These are phyloP conservation scores for Aethes cnicana DNA, from an alignment of 2,888 invertebrate species.

Conservation along the genomic window DNA sequence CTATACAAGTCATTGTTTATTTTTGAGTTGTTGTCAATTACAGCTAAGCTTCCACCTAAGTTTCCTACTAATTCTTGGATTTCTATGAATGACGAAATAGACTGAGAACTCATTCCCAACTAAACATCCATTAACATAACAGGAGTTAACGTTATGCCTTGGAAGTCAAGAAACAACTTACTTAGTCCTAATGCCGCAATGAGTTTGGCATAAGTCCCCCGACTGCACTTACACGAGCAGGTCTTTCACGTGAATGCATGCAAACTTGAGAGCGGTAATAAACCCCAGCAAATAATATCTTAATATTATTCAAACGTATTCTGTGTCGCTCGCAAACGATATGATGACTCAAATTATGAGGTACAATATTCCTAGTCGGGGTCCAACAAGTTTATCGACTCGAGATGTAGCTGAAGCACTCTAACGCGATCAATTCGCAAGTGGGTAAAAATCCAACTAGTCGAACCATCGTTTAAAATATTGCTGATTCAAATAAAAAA, in stretches of 20 bases:
- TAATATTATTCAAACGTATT: no score
- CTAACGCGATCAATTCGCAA: constrained; percentile 18
- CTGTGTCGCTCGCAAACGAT: no score
- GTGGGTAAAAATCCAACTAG: constrained; percentile 51
- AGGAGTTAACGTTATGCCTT: no score
- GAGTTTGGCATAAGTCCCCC: background rate
- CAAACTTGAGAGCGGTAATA: no score
- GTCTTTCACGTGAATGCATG: background rate
- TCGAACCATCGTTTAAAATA: constrained; percentile 67
- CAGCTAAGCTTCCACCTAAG: no score
- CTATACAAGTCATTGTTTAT: background rate
- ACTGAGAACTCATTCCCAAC: no score
- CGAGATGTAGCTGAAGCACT: constrained; percentile 12
- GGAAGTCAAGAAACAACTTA: background rate
- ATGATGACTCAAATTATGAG: constrained; percentile 2
- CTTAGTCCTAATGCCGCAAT: background rate
- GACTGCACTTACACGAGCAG: background rate
- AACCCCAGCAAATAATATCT: no score
- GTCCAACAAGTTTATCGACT: constrained; percentile 7
- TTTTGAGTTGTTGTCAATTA: no score
- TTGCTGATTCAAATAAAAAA: constrained; percentile 79
- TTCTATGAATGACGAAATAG: no score
- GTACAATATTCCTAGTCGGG: background rate
- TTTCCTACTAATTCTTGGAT: no score
- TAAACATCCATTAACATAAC: no score